Evolutionary conservation across 2,113 vertebrate species (phyloP), one percentile per base, ranked within the genome.

Genomic region (Peromyscus californicus): DNA sequence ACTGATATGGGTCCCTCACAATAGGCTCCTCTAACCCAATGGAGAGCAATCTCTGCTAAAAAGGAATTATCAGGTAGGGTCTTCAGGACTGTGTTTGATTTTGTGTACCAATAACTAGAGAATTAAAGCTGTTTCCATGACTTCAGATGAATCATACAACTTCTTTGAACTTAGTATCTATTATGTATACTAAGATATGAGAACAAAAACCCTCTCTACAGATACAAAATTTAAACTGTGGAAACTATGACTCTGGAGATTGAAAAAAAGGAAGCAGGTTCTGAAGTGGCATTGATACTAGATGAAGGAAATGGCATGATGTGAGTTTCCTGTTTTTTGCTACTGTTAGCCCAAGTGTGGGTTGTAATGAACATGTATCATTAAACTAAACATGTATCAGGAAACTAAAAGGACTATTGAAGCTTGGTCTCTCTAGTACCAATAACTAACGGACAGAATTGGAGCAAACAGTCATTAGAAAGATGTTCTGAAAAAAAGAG

Each of bases 41-140:
- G 12, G 8, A 88, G 1, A 90, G 2, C 36, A 42, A 69, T 86
- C 51, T 79, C 9, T 39, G 42, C 80, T 87, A 33, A 83, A 54
- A 92, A 91, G 7, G 88, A 89, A 79, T 78, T 13, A 42, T 93
- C 2, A 33, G 45, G 89, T 89, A 88, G 22, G 91, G 72, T 91
- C 17, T 84, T 6, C 17, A 89, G 39, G 65, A 59, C n/a, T 91
- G 1, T 78, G 13, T 59, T 85, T 57, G 24, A 42, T 61, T 54
- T 54, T 78, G 11, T 80, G 67, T 72, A 42, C 8, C 74, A 7
- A 51, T 63, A 45, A 82, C 31, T 85, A 76, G 48, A 86, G 19
- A 78, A 84, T 76, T 84, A 57, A 93, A 91, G 57, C 5, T 31
- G 94, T 17, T 24, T 87, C 3, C 63, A 4, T 72, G 5, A 33